Base-by-base conservation (phyloP, 1,140 invertebrate species). In the Cardiocondyla obscurior region DNA sequence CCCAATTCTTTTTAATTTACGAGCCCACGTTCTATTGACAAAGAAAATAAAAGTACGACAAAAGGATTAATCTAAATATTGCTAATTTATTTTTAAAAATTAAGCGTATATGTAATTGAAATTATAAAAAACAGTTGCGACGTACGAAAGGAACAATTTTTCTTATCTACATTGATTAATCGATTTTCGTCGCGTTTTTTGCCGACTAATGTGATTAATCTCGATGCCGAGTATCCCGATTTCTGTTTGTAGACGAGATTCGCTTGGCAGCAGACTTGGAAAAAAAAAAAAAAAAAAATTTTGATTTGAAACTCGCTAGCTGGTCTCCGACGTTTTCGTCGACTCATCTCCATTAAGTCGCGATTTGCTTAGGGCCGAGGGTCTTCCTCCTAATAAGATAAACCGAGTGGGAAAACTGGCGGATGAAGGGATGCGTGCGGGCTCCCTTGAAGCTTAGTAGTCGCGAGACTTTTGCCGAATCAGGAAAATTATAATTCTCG, bases 401-500 rank as follows among this genome's bases (percentile, higher is more conserved):
- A 88, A 88, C 58, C 87, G 44, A 82, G 87, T 57, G 74, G 33
- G 44, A 73, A 81, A 70, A 55, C 79, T 53, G 60, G 64, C 28
- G 55, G 58, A 77, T 33, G 42, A 46, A 73, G 30, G 46, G 72
- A n/a, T n/a, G 25, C n/a, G 53, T 5, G 14, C 30, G 55, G n/a
- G 30, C 28, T 46, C 25, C 55, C 79, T 82, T 33, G 44, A 16
- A 73, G 67, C 55, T 88, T 72, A 70, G 82, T 72, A 70, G 82
- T 84, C 83, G 77, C 73, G 79, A 62, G 83, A 82, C 58, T 86
- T 86, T 84, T 81, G 77, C 81, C 81, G 82, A 89, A 89, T 89
- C 87, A 70, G 60, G 88, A 82, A 88, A 84, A 88, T 88, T 86
- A 89, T 89, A 89, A 89, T 88, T 84, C 84, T 82, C 53, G 64